phyloP scores from a whole-genome alignment of 2,113 vertebrate genomes.

The Neodon shergylaensis region DNA sequence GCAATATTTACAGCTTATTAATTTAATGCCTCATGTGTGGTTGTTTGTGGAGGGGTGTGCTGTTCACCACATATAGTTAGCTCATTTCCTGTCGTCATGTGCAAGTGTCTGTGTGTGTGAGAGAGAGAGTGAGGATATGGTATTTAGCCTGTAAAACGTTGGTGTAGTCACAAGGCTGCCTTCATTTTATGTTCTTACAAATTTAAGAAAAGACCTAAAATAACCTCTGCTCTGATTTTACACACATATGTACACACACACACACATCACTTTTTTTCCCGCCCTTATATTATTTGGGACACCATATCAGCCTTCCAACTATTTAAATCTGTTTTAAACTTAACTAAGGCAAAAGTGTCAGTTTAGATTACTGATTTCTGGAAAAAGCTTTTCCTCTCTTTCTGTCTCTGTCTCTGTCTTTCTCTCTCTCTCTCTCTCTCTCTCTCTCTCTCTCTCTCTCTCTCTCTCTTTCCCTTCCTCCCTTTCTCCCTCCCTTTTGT shows the following conservation, averaged over 20 bases:
- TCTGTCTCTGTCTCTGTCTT: not conserved
- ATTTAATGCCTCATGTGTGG: not conserved
- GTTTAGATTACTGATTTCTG: slow-evolving; percentile 39
- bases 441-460: too few relatives aligned
- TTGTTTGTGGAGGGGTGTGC: not conserved
- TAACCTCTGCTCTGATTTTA: not conserved
- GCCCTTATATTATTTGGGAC: not conserved
- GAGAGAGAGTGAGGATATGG: not conserved
- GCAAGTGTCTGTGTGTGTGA: not conserved
- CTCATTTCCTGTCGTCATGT: not conserved
- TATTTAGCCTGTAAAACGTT: not conserved
- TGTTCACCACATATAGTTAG: not conserved
- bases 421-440: not conserved
- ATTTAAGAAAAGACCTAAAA: slow-evolving; percentile 22
- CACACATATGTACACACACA: not conserved
- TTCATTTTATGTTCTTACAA: not conserved
- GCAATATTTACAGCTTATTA: not conserved
- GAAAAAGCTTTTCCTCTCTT: not conserved
- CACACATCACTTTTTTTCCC: not conserved
- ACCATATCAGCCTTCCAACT: not conserved
- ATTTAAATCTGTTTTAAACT: not conserved
- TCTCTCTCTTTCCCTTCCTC: not conserved
- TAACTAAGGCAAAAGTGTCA: not conserved
- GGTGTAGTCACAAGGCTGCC: not conserved
- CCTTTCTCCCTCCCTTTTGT: not conserved